These are phyloP conservation scores for Dynastes tityus DNA, from an alignment of 2,888 invertebrate genomes.

Conservation along the genomic window DNA sequence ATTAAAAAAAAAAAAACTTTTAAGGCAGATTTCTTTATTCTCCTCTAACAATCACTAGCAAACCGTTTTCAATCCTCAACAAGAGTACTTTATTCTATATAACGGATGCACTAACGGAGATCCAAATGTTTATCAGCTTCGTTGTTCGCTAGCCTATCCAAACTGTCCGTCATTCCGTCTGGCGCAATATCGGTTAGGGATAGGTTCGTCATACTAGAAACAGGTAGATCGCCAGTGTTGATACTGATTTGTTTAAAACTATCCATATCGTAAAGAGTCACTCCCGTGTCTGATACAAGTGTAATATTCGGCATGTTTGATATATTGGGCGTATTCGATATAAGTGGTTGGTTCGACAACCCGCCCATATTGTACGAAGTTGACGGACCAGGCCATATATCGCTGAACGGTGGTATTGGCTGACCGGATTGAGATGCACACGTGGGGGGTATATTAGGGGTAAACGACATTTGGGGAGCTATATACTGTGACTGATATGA, in stretches of 20 bases:
- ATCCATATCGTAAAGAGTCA: conserved; percentile 69
- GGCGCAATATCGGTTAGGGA: conserved; percentile 68
- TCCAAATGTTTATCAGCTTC: conserved; percentile 66
- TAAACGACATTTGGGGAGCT: background rate
- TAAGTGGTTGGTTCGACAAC: conserved; percentile 32
- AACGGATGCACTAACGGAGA: background rate
- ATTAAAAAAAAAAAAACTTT: no score
- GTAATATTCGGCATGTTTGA: conserved; percentile 25
- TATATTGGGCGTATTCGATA: conserved; percentile 3
- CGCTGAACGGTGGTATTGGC: conserved; percentile 28
- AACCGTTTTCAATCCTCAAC: background rate
- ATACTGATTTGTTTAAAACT: conserved; percentile 67
- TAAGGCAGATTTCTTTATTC: no score
- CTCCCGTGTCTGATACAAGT: conserved; percentile 55
- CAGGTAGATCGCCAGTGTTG: conserved; percentile 68
- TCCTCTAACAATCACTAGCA: no score
- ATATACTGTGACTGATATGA: conserved; percentile 5
- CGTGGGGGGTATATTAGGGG: conserved; percentile 29
- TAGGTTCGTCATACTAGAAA: conserved; percentile 66
- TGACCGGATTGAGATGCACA: conserved; percentile 40
- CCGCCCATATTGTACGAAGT: background rate
- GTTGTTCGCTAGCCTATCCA: conserved; percentile 71
- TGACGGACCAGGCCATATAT: conserved; percentile 34
- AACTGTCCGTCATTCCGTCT: conserved; percentile 74
- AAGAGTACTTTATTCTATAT: background rate